These are phyloP conservation scores for Melanotaenia duboulayi DNA, from an alignment of 2,113 vertebrate genomes.

Conservation along the genomic window DNA sequence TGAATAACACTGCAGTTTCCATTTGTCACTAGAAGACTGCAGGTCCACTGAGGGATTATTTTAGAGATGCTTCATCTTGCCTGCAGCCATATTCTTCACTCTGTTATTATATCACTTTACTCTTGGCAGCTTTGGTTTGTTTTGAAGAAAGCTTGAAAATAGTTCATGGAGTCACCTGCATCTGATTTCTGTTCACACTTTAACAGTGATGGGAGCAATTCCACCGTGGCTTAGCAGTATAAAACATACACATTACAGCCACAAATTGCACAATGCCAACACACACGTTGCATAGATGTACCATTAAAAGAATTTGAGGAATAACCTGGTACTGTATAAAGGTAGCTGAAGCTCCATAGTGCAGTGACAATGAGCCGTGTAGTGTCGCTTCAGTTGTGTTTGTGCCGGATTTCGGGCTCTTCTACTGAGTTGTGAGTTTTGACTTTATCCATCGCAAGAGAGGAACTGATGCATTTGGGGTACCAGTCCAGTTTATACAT, in stretches of 20 bases:
- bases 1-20: slow-evolving; percentile 23
- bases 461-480: slow-evolving; percentile 34
- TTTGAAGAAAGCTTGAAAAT: slow-evolving; percentile 16
- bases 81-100: not conserved
- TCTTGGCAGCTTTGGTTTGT: not conserved
- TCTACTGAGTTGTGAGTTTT: slow-evolving; percentile 1
- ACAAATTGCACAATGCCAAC: slow-evolving; percentile 7
- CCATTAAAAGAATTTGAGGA: not conserved
- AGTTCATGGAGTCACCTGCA: not conserved
- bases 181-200: slow-evolving; percentile 15
- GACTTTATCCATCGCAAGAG: slow-evolving; percentile 5
- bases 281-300: not conserved
- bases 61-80: not conserved
- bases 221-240: slow-evolving; percentile 12
- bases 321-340: slow-evolving; percentile 4
- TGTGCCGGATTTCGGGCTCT: slow-evolving; percentile 9
- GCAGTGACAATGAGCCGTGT: slow-evolving; percentile 22
- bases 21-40: slow-evolving; percentile 24
- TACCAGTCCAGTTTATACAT: slow-evolving; percentile 21
- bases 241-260: not conserved
- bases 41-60: slow-evolving; percentile 12
- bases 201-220: not conserved
- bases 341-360: not conserved
- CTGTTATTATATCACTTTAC: not conserved
- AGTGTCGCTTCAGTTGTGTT: slow-evolving; percentile 38